Evolutionary conservation across 2,888 invertebrate genomes (phyloP).

Genomic region (Amaurobius ferox): DNA sequence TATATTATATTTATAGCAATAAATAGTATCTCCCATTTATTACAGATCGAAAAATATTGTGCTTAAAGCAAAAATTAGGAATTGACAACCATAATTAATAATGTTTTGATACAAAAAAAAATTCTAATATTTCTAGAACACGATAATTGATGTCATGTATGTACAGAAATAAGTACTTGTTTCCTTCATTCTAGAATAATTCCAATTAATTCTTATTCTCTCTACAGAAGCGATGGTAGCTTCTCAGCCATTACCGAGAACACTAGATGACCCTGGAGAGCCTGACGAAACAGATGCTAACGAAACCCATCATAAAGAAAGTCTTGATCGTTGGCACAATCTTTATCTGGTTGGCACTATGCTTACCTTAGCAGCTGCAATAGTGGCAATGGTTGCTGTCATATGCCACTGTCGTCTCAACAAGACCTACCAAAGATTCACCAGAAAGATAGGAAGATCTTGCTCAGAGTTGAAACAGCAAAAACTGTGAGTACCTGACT

Average conservation of each 20-base stretch:
- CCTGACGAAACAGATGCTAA: conserved; percentile 22
- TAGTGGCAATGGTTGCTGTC: conserved; percentile 86
- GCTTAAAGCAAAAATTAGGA: too few species aligned
- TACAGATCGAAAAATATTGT: too few species aligned
- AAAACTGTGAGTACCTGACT: conserved; percentile 72
- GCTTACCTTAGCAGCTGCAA: conserved; percentile 85
- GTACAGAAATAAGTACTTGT: too few species aligned
- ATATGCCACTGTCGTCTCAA: conserved; percentile 88
- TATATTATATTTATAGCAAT: too few species aligned
- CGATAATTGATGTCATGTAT: too few species aligned
- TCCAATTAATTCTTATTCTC: too few species aligned
- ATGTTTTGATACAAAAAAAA: too few species aligned
- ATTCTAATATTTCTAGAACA: too few species aligned
- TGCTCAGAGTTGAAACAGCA: conserved; percentile 73
- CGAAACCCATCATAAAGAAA: conserved; percentile 74
- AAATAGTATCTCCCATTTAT: too few species aligned
- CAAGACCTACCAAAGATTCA: conserved; percentile 81
- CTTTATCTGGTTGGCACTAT: conserved; percentile 88
- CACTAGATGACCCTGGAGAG: conserved; percentile 63
- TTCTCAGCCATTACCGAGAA: conserved; percentile 62
- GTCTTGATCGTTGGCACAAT: conserved; percentile 84
- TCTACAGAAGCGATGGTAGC: conserved; percentile 57
- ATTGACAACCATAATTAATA: too few species aligned
- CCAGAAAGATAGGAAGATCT: conserved; percentile 66
- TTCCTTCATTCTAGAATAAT: too few species aligned